phyloP scores from a whole-genome alignment of 2,113 vertebrate species.

The Acinonyx jubatus region DNA sequence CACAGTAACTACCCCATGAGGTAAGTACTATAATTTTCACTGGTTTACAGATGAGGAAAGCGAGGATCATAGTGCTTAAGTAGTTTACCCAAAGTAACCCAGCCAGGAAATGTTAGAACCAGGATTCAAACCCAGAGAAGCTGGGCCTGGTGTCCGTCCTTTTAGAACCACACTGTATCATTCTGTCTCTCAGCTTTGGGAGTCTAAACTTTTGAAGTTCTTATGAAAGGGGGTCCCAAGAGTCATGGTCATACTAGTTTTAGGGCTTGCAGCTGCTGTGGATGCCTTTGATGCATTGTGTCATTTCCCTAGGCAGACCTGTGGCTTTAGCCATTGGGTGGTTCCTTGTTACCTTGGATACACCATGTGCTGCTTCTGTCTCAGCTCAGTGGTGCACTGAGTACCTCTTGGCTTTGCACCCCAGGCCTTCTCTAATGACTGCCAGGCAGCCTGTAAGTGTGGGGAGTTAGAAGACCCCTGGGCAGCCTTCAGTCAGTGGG shows the following conservation, averaged over 20 bases:
- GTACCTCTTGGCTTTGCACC: background rate
- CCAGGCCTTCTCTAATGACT: background rate
- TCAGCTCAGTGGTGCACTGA: background rate
- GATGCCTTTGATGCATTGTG: background rate
- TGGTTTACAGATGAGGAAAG: background rate
- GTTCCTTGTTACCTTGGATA: background rate
- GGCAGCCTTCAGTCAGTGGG: background rate
- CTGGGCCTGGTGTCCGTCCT: background rate
- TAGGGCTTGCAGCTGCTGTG: background rate
- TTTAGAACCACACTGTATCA: background rate
- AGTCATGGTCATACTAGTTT: background rate
- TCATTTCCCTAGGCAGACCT: background rate
- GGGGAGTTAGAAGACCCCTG: background rate
- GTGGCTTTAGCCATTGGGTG: background rate
- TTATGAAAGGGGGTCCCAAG: background rate
- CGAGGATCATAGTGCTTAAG: background rate
- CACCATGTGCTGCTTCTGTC: background rate
- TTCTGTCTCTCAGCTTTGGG: background rate
- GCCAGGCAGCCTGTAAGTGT: background rate
- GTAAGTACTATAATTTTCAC: background rate
- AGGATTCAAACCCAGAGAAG: background rate
- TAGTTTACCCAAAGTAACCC: background rate
- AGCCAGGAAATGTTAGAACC: background rate
- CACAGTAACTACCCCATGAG: background rate
- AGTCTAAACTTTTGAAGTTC: background rate